Evolutionary conservation across 2,888 invertebrate species (phyloP).

Genomic region (Dromius quadrimaculatus): DNA sequence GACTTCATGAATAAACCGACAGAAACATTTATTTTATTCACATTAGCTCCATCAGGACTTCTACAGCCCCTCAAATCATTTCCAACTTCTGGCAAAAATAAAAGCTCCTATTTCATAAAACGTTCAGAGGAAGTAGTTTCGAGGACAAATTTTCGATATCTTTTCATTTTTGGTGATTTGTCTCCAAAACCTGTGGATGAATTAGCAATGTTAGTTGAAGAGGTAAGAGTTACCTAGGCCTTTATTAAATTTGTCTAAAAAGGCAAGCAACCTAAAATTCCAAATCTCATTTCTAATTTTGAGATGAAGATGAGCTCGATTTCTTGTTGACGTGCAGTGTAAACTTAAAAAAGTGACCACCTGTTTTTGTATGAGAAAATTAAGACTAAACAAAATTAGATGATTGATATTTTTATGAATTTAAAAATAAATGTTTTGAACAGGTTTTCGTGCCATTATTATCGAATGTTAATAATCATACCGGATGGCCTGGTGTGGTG

Average conservation of each 20-base stretch:
- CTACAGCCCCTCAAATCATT: conserved; percentile 76
- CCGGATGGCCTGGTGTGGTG: conserved; percentile 80
- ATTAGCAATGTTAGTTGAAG: conserved; percentile 76
- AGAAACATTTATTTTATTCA: conserved; percentile 71
- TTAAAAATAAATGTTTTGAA: conserved; percentile 1
- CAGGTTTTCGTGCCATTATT: conserved; percentile 79
- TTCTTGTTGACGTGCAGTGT: no score
- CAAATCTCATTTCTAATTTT: no score
- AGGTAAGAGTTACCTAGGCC: conserved; percentile 64
- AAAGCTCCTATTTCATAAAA: conserved; percentile 84
- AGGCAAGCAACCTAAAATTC: no score
- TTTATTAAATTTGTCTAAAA: no score
- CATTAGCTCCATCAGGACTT: conserved; percentile 72
- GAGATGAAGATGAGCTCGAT: no score
- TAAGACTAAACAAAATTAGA: no score
- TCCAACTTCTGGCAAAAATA: conserved; percentile 73
- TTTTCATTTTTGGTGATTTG: conserved; percentile 78
- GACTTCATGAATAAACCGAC: conserved; percentile 69
- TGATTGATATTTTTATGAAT: background rate
- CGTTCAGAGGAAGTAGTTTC: conserved; percentile 74
- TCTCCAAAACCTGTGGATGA: conserved; percentile 79
- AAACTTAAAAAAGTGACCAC: no score
- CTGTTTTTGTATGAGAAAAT: no score
- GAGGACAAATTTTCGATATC: conserved; percentile 69
- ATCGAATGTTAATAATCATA: conserved; percentile 78